Evolutionary conservation across 35 echinoderm and acorn worm genomes (phyloP), one percentile per base, ranked within the genome.

Genomic region (Apostichopus parvimensis): DNA sequence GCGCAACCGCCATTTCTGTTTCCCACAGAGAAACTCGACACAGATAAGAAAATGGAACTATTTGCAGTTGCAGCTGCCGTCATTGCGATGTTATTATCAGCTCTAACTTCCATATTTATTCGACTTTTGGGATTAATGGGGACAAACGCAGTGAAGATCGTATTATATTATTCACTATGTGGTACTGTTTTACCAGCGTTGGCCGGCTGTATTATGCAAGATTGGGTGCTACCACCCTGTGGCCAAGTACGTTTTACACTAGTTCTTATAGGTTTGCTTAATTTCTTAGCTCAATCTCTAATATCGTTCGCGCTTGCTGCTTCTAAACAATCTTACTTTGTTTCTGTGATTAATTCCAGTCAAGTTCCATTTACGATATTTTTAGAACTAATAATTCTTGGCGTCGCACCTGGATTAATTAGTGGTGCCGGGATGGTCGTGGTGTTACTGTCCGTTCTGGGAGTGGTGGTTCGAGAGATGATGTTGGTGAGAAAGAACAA

Each of bases 1-100:
- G 92, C 92, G 2, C 92, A 87, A 26, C 92, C 92, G 5, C 75
- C 92, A 28, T 93, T 93, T 70, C 72, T 93, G 8, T 93, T 93
- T 70, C 54, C 22, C 13, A 61, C 83, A 15, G 56, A 87, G 83
- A 10, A 11, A 56, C 11, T 56, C 28, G 57, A 62, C 57, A 62
- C 10, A 4, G 23, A 45, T 20, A 87, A 87, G 83, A 87, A 66
- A 26, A 87, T 87, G 54, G 55, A 87, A 24, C 9, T 87, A 10
- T 6, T 87, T 24, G 83, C 54, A 8, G 83, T 87, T 58, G 57
- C 57, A 10, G 54, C 83, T 15, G 83, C 83, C 0, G 10, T 87
- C 8, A 21, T 87, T n/a, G 83, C 83, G 17, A 87, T 87, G 83
- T 61, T 87, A 15, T 13, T 59, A 9, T 59, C 83, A 18, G 83